Evolutionary conservation across 2,888 invertebrate genomes (phyloP), one percentile per base, ranked within the genome.

Genomic region (Argyra leucocephala): DNA sequence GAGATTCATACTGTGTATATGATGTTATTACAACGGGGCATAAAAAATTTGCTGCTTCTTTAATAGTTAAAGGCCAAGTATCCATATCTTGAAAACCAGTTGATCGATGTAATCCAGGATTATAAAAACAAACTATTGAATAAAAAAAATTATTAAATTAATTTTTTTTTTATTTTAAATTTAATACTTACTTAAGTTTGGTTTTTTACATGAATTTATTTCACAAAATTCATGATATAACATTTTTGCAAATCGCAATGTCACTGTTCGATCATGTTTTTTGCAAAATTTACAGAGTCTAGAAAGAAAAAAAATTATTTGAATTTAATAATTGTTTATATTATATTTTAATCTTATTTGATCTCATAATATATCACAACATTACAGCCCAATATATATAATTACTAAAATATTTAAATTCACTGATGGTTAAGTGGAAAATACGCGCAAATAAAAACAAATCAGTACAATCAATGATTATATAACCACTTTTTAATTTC

Each of bases 71-170:
- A 0, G 85, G 84, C 90, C 90, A 90, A 1, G 84, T 84, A 71
- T 89, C 88, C 63, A 81, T 81, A 22, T 83, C 82, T 58, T 83
- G 83, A 74, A 82, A 87, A 0, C 86, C 84, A 0, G 88, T 86
- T 0, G 81, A 79, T n/a, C 89, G 82, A 71, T 89, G 85, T 7
- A 90, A 81, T 62, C 87, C 88, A 1, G 88, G 84, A 74, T 90
- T 90, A 74, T 88, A 89, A 24, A 87, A 85, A 71, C 88, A 88
- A 7, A 89, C 85, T 86, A 74, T 9, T 79, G 79, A 71, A 64
- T 64, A n/a, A 62, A 64, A 63, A 61, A n/a, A n/a, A 22, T 37
- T n/a, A n/a, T n/a, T n/a, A n/a, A n/a, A n/a, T n/a, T n/a, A n/a
- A n/a, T n/a, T n/a, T n/a, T n/a, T 5, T 21, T 5, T 9, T 1